Base-by-base conservation (phyloP, 2,797 vertebrate species). In the Myotis daubentonii region DNA sequence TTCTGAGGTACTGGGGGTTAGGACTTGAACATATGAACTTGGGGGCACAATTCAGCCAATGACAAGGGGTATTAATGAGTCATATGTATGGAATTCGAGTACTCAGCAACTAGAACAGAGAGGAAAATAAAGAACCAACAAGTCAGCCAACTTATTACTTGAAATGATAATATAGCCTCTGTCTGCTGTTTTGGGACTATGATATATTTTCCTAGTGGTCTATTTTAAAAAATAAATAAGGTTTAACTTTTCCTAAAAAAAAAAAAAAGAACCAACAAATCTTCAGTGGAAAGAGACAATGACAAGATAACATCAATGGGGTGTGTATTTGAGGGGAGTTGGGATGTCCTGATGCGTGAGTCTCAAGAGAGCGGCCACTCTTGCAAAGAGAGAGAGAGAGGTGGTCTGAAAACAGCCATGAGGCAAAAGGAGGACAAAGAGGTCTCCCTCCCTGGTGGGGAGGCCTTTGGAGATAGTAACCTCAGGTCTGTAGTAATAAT, bases 121-220 rank as follows among this genome's bases (percentile, higher is more conserved):
- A 25, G 3, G 33, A 80, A 79, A 17, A 38, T 16, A 28, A 53
- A 75, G 33, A 57, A 60, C 11, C 25, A 76, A 49, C 25, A 33
- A 60, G 76, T 41, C 6, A 55, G 75, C 38, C 91, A 82, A 2
- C 49, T 87, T 93, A 49, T 28, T 95, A 96, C 87, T 96, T 96
- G 94, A 97, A 96, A 92, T 89, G 65, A 66, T 82, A 76, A 85
- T 84, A 44, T 49, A 84, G 49, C 80, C 76, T 87, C 30, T 81
- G 25, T 93, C 44, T 81, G 81, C 44, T 87, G 8, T 96, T 83
- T 90, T 38, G 68, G 91, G 88, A 81, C 91, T 92, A 78, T 95
- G 83, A 93, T 93, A 71, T 95, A 94, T 97, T 97, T 98, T 97
- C 92, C 68, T 96, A 89, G 75, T 81, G 51, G 80, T 95, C 93